Percentiles rank a stretch among this genome's conserved stretches.
phyloP scores from a whole-genome alignment of 1,140 invertebrate species.

The Hycleus phaleratus region DNA sequence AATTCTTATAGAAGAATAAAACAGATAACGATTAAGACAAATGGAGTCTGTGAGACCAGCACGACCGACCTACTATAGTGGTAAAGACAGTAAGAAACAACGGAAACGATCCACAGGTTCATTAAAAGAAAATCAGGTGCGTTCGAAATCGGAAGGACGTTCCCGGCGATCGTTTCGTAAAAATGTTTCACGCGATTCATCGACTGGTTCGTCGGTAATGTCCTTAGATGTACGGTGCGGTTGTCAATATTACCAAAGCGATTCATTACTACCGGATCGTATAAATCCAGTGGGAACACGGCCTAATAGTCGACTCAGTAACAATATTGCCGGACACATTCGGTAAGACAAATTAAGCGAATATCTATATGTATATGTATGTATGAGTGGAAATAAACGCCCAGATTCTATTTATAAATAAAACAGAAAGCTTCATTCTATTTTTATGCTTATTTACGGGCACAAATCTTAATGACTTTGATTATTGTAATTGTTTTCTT shows the following conservation, averaged over 20 bases:
- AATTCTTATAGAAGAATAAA: neutral
- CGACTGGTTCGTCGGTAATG: conserved; percentile 56
- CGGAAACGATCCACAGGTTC: conserved; percentile 17
- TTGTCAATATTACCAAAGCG: conserved; percentile 74
- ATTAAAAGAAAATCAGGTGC: conserved; percentile 29
- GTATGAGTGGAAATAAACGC: neutral
- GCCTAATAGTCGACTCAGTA: conserved; percentile 20
- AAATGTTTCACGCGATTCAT: conserved; percentile 47
- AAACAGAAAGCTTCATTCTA: no score
- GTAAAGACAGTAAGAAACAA: conserved; percentile 10
- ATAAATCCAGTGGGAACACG: conserved; percentile 16
- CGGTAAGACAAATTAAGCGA: neutral
- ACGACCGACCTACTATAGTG: conserved; percentile 6
- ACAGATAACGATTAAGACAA: neutral
- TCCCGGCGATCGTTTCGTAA: conserved; percentile 43
- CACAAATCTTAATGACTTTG: no score
- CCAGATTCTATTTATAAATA: neutral
- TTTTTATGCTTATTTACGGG: no score
- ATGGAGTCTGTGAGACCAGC: conserved; percentile 11
- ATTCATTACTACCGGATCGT: conserved; percentile 57
- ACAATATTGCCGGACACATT: conserved; percentile 2
- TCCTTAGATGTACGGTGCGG: conserved; percentile 72
- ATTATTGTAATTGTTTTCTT: neutral
- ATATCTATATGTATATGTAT: no score
- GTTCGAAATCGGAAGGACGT: conserved; percentile 56